Evolutionary conservation across 2,797 vertebrate genomes (phyloP).

Genomic region (Cirrhinus molitorella): DNA sequence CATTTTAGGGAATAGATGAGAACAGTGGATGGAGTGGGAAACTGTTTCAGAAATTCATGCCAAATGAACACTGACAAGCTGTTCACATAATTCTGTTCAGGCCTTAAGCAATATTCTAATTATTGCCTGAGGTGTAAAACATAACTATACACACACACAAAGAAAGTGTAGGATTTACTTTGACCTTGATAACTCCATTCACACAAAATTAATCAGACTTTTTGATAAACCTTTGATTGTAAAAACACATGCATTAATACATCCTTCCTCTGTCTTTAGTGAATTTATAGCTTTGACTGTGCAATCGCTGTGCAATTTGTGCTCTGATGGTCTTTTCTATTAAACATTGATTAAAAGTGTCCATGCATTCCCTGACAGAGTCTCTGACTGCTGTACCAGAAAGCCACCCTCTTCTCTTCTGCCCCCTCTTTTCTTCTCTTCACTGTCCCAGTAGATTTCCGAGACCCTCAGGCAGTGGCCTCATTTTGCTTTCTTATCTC

Average conservation of each 20-base stretch:
- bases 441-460: conserved; percentile 40
- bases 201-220: background rate
- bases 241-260: background rate
- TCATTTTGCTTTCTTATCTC: conserved; percentile 42
- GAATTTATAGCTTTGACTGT: conserved; percentile 7
- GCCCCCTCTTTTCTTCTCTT: conserved; percentile 11
- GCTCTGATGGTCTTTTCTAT: conserved; percentile 8
- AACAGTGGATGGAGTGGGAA: background rate
- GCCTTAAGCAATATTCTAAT: background rate
- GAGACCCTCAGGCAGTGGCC: conserved; percentile 50
- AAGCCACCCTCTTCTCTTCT: conserved; percentile 35
- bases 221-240: background rate
- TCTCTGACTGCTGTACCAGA: conserved; percentile 35
- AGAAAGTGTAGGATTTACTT: too few relatives aligned
- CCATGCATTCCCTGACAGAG: conserved; percentile 7
- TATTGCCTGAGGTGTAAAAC: background rate
- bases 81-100: background rate
- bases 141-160: background rate
- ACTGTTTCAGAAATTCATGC: conserved; percentile 1
- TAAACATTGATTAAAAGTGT: conserved; percentile 34
- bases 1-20: background rate
- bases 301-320: conserved; percentile 20
- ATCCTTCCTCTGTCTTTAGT: background rate
- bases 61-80: background rate
- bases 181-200: background rate